Conservation (phyloP, 1,140 invertebrate genomes). For the Laodelphax striatellus region DNA sequence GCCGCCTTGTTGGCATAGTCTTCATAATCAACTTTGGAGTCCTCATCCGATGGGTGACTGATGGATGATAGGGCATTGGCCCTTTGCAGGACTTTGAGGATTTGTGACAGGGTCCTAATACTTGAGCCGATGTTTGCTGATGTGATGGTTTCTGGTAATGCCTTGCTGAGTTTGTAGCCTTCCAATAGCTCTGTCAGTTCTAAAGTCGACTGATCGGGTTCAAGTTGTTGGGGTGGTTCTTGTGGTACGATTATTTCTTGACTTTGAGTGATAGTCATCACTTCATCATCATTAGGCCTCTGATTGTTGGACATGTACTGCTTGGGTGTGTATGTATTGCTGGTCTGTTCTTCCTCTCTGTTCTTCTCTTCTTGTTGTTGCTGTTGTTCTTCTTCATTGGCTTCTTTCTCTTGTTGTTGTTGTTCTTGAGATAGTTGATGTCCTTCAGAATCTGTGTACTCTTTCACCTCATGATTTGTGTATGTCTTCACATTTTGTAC, state of each 20-base stretch:
- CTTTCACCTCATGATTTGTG: no score
- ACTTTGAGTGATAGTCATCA: constrained; percentile 16
- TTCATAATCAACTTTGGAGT: not conserved
- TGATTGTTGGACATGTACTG: not conserved
- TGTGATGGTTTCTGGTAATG: constrained; percentile 57
- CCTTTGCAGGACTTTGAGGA: constrained; percentile 29
- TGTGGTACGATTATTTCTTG: constrained; percentile 15
- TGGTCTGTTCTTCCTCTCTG: no score
- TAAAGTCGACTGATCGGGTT: not conserved
- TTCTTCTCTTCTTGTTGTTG: not conserved
- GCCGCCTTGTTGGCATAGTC: not conserved
- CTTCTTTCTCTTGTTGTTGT: not conserved
- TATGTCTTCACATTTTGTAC: no score
- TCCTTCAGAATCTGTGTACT: no score
- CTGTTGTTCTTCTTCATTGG: not conserved
- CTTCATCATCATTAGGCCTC: not conserved
- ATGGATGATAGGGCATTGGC: constrained; percentile 14
- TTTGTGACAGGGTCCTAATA: constrained; percentile 59
- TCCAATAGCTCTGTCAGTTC: constrained; percentile 38
- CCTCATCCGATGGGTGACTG: not conserved
- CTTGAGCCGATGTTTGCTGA: constrained; percentile 64
- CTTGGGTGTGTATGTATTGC: no score
- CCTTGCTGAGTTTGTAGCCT: constrained; percentile 56
- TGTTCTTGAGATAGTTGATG: not conserved
- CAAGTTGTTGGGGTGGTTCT: not conserved